Conservation (phyloP, 2,797 vertebrate species). For the Phaenicophaeus curvirostris region DNA sequence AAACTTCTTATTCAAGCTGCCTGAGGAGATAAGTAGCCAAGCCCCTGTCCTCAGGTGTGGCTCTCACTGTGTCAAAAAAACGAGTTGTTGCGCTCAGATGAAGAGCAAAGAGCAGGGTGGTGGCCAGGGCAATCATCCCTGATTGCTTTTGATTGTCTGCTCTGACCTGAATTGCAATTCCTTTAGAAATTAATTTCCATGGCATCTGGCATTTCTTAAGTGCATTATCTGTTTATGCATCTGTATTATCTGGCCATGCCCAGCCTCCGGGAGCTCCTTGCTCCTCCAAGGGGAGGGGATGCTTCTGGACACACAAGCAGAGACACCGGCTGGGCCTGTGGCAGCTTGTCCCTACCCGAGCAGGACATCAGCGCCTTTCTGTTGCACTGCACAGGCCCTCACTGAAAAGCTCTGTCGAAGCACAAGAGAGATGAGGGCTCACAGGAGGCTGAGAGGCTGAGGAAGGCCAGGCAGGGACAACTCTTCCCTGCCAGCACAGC, state of each 20-base stretch:
- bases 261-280: background rate
- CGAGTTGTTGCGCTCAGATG: background rate
- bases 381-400: no score
- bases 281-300: background rate
- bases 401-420: background rate
- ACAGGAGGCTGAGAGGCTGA: background rate
- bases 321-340: background rate
- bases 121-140: background rate
- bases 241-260: background rate
- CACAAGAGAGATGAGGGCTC: background rate
- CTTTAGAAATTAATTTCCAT: background rate
- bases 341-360: background rate
- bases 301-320: background rate
- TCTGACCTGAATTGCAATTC: background rate
- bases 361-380: background rate
- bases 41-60: background rate
- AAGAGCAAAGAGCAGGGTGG: constrained; percentile 12
- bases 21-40: background rate
- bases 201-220: background rate
- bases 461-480: background rate
- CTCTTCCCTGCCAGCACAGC: background rate
- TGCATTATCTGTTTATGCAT: no score
- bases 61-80: background rate
- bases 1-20: background rate
- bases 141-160: background rate